Evolutionary conservation across 2,113 vertebrate genomes (phyloP), one percentile per base, ranked within the genome.

Genomic region (Eulemur macaco): DNA sequence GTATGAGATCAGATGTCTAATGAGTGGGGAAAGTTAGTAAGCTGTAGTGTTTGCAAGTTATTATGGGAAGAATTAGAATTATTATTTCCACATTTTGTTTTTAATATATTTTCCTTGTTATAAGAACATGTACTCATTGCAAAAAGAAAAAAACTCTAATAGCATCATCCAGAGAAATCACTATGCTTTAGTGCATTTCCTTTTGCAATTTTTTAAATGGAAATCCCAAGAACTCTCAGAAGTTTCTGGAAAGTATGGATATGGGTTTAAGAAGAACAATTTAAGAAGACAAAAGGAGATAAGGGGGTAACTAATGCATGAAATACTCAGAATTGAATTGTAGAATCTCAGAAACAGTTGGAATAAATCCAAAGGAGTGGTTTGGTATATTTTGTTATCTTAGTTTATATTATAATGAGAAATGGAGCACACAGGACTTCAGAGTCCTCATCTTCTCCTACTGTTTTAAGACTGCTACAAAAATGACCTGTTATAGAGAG

Each of bases 231-330:
- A 74, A 73, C 17, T 34, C 45, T 69, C 71, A 89, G 85, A 60
- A 91, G 42, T 82, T 97, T 94, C 83, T 82, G 31, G 63, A 52
- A 91, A 94, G 47, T 29, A 86, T 23, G 39, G 63, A 29, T 86
- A 34, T 69, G 73, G 92, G 81, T 86, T 94, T 92, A 63, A 54
- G 20, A 89, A 96, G 45, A 60, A 89, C 81, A 86, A 58, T 54
- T 34, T 63, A 81, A 94, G 69, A 56, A 84, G 69, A 91, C 5
- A 66, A 92, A 73, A 58, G 15, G 23, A 78, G 12, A 37, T 69
- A 86, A 89, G 60, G 76, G 37, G 37, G 17, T 71, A 85, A 71
- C 17, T 71, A 93, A 95, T 34, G 3, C 17, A 74, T 15, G 52
- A 29, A 60, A 86, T 54, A 37, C n/a, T 89, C 50, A 60, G 27